A percentile compares a stretch with the other conserved stretches of the same genome.
phyloP scores from a whole-genome alignment of 2,797 vertebrate genomes.

The Gymnothorax reevesii region DNA sequence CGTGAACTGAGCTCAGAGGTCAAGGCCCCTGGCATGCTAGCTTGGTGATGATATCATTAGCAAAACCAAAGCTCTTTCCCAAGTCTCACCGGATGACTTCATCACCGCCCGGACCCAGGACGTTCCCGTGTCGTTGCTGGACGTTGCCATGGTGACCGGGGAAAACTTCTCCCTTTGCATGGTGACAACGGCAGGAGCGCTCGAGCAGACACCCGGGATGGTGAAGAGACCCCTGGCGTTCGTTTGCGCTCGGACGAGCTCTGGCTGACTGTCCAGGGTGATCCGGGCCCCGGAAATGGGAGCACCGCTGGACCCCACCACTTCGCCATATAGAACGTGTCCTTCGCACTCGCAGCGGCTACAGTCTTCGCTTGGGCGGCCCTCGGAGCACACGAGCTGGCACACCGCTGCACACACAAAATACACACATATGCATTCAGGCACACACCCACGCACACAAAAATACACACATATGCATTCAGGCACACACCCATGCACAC shows the following conservation, averaged over 20 bases:
- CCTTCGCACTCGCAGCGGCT: constrained; percentile 74
- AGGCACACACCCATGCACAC: background rate
- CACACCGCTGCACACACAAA: constrained; percentile 60
- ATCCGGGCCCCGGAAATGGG: constrained; percentile 74
- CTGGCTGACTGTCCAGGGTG: constrained; percentile 63
- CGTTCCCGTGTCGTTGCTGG: constrained; percentile 67
- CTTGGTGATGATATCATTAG: background rate
- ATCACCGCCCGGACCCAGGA: constrained; percentile 74
- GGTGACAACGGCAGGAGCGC: constrained; percentile 61
- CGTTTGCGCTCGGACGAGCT: constrained; percentile 63
- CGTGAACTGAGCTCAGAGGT: constrained; percentile 24
- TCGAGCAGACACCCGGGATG: constrained; percentile 74
- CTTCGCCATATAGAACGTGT: constrained; percentile 74
- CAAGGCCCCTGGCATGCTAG: background rate
- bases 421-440: background rate
- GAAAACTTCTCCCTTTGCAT: constrained; percentile 79
- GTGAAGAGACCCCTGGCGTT: constrained; percentile 77
- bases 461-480: constrained; percentile 21
- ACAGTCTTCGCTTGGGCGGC: constrained; percentile 74
- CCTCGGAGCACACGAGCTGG: constrained; percentile 63
- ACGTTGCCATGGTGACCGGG: constrained; percentile 55
- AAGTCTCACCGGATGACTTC: constrained; percentile 77
- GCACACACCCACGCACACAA: background rate
- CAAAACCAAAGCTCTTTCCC: background rate
- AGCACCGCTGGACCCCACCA: constrained; percentile 67